Base-by-base conservation (phyloP, 2,113 vertebrate genomes). In the Euleptes europaea region DNA sequence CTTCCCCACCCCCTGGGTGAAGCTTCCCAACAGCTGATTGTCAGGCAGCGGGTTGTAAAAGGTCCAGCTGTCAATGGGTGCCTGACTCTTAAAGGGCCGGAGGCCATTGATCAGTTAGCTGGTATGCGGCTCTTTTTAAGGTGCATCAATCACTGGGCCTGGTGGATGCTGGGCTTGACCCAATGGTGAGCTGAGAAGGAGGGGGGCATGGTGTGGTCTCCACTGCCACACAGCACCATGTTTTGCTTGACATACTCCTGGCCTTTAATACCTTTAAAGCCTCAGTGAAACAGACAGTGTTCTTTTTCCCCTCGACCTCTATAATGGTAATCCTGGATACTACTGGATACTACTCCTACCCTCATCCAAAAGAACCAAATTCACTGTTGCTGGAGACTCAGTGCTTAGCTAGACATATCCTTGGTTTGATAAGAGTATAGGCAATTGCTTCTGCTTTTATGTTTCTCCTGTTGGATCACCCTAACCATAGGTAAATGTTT, bases 221-320 rank as follows among this genome's bases (percentile, higher is more conserved):
- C 54, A 57, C 19, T 19, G 6, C 21, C 6, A 7, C 54, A 17
- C 21, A 4, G 5, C 54, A 21, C 40, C 54, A 65, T 74, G 67
- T 40, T 73, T 9, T 74, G 40, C 40, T 74, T 33, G 13, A 17
- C 42, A 47, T 44, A 60, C 38, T 72, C 40, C 72, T 74, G 49
- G 28, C 65, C 21, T 75, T 65, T 66, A 23, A 75, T 21, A 38
- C 26, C 23, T 10, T 35, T 69, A 35, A 69, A 17, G 57, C 47
- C 15, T 5, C 0, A 1, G 57, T 0, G 0, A 63, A 33, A 21
- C 44, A 4, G 12, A 33, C 2, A 0, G 12, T 1, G 10, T 33
- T 0, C n/a, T 0, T 71, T 10, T 1, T 23, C 9, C 63, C 44
- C 40, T 4, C 0, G 3, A 38, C 35, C 44, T 10, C 63, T 2